Evolutionary conservation across 2,888 invertebrate species (phyloP).

Genomic region (Athalia circularis): DNA sequence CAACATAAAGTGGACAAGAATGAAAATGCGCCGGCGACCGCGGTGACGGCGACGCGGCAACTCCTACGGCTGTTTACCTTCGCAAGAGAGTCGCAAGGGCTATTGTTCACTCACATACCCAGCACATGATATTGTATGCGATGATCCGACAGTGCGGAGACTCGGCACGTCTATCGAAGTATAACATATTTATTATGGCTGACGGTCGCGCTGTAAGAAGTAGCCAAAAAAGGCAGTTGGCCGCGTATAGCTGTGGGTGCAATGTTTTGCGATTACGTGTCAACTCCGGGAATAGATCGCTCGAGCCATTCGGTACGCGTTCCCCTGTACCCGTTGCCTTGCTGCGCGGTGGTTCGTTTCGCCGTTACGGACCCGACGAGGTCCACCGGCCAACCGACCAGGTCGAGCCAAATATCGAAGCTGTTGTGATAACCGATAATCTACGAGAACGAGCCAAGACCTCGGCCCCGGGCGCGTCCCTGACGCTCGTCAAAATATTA

Average conservation of each 20-base stretch:
- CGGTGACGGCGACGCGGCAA: no score
- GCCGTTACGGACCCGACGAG: background rate
- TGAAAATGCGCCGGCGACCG: no score
- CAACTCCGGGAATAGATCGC: slow-evolving; percentile 41
- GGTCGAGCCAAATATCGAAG: slow-evolving; percentile 24
- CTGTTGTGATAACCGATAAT: slow-evolving; percentile 33
- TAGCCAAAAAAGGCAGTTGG: slow-evolving; percentile 43
- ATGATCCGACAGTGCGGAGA: background rate
- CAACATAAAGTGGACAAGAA: no score
- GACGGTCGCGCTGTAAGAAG: slow-evolving; percentile 20
- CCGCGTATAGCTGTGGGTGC: slow-evolving; percentile 48
- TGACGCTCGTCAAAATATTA: background rate
- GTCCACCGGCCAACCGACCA: slow-evolving; percentile 13
- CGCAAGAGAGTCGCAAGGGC: no score
- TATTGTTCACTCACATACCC: no score
- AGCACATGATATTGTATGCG: no score
- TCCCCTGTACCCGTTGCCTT: background rate
- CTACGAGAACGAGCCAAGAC: slow-evolving; percentile 17
- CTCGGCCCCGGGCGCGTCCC: slow-evolving; percentile 18
- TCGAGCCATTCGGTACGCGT: slow-evolving; percentile 36
- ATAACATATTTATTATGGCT: background rate
- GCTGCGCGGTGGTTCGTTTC: background rate
- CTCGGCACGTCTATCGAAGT: slow-evolving; percentile 2
- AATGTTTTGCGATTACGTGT: slow-evolving; percentile 55
- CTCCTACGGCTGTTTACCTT: no score